These are phyloP conservation scores for Ianthella basta DNA, from an alignment of 37 sponge, comb jelly and placozoan genomes.

Conservation along the genomic window DNA sequence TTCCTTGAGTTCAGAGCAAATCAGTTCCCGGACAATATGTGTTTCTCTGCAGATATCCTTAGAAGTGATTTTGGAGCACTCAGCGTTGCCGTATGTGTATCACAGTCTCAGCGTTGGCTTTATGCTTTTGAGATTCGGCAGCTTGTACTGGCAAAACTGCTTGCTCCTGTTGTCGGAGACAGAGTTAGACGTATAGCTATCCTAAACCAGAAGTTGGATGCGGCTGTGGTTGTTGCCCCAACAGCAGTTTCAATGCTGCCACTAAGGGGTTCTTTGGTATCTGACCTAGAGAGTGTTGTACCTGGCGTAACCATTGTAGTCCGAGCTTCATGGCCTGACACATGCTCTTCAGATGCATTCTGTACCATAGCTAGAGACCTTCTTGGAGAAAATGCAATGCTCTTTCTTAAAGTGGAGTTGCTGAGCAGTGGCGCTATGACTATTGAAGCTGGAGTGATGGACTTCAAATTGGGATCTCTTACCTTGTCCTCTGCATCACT, in stretches of 20 bases:
- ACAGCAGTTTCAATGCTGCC: background rate
- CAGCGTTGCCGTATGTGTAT: background rate
- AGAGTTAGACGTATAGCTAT: background rate
- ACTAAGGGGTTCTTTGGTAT: background rate
- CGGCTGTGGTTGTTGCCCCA: conserved; percentile 14
- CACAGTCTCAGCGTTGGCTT: background rate
- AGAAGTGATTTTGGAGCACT: background rate
- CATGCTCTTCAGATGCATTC: conserved; percentile 21
- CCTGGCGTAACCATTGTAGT: conserved; percentile 7
- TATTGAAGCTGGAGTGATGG: background rate
- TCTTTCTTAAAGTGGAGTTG: conserved; percentile 8
- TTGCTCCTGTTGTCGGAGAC: background rate
- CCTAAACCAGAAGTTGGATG: conserved; percentile 13
- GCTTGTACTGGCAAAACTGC: conserved; percentile 2
- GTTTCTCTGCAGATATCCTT: conserved; percentile 1
- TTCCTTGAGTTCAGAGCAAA: background rate
- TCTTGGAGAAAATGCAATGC: conserved; percentile 21
- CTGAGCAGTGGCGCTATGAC: background rate
- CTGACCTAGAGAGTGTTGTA: background rate
- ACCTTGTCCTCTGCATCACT: conserved; percentile 13
- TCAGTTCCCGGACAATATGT: background rate
- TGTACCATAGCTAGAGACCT: conserved; percentile 15
- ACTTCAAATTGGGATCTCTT: conserved; percentile 30
- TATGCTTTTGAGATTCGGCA: conserved; percentile 11
- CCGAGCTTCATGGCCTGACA: background rate